phyloP scores from a whole-genome alignment of 2,797 vertebrate species.

The Myotis planiceps region DNA sequence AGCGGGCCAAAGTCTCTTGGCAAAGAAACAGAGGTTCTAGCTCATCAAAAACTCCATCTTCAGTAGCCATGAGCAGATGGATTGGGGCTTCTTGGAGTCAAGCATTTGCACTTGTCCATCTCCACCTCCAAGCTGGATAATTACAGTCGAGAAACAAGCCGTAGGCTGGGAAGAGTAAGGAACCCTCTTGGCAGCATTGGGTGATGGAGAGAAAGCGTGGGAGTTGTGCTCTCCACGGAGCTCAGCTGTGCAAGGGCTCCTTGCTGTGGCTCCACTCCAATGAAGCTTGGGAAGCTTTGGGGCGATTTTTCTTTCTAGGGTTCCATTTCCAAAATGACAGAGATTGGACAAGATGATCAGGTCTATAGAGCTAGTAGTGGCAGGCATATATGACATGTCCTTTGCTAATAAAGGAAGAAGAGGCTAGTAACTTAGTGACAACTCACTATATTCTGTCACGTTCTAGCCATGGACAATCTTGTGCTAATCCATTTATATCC shows the following conservation, averaged over 20 bases:
- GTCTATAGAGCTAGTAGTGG: neutral
- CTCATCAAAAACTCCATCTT: slow-evolving; percentile 59
- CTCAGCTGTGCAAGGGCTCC: neutral
- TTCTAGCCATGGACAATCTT: neutral
- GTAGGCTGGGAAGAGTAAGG: neutral
- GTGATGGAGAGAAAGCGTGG: neutral
- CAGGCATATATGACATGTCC: neutral
- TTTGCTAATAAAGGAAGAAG: neutral
- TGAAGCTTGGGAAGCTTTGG: neutral
- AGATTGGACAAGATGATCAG: neutral
- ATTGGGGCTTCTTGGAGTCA: slow-evolving; percentile 56
- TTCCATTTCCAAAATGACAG: neutral
- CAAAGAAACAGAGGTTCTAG: slow-evolving; percentile 40
- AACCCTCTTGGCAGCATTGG: neutral
- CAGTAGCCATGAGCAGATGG: slow-evolving; percentile 48
- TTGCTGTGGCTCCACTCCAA: neutral
- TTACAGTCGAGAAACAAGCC: slow-evolving; percentile 43
- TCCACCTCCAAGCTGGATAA: slow-evolving; percentile 50
- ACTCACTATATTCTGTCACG: no score
- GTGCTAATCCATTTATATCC: neutral
- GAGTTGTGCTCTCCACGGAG: neutral
- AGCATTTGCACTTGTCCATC: slow-evolving; percentile 41
- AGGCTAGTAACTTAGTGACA: neutral
- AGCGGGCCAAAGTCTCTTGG: slow-evolving; percentile 1
- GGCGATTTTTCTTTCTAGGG: neutral